These are phyloP conservation scores for Choloepus hoffmanni DNA, from an alignment of 2,113 vertebrate species.

Conservation along the genomic window DNA sequence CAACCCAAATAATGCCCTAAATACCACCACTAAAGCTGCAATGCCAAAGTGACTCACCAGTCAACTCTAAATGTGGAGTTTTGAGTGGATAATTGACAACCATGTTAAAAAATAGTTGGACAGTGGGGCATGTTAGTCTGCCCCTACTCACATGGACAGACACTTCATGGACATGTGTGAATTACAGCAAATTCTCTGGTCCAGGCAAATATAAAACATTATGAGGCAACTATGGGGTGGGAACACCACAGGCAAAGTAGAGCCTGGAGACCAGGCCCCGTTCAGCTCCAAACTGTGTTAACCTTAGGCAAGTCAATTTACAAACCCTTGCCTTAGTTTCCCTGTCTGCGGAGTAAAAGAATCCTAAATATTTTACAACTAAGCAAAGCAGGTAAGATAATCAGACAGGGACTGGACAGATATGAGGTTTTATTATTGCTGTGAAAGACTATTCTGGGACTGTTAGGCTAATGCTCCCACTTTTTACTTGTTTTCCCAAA, in stretches of 20 bases:
- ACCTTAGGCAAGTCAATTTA: not conserved
- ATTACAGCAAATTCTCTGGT: not conserved
- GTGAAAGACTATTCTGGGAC: not conserved
- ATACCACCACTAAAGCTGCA: not conserved
- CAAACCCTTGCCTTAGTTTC: not conserved
- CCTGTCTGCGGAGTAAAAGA: not conserved
- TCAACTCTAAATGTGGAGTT: not conserved
- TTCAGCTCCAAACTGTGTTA: not conserved
- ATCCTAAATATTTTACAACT: not conserved
- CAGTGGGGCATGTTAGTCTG: conserved; percentile 22
- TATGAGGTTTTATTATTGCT: not conserved
- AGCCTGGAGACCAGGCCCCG: not conserved
- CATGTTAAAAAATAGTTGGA: conserved; percentile 56
- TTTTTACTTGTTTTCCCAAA: conserved; percentile 45
- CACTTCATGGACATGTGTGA: not conserved
- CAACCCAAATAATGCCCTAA: not conserved
- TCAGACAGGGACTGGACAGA: rapidly evolving
- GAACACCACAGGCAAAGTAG: not conserved
- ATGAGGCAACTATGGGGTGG: conserved; percentile 14
- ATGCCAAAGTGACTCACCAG: not conserved
- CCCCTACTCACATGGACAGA: conserved; percentile 2
- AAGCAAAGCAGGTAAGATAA: not conserved
- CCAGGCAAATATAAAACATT: conserved; percentile 34
- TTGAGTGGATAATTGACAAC: conserved; percentile 69
- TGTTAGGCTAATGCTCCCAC: not conserved